Percentiles rank a stretch among this genome's conserved stretches.
phyloP scores from a whole-genome alignment of 2,888 invertebrate genomes.

The Lacanobia wlatinum region DNA sequence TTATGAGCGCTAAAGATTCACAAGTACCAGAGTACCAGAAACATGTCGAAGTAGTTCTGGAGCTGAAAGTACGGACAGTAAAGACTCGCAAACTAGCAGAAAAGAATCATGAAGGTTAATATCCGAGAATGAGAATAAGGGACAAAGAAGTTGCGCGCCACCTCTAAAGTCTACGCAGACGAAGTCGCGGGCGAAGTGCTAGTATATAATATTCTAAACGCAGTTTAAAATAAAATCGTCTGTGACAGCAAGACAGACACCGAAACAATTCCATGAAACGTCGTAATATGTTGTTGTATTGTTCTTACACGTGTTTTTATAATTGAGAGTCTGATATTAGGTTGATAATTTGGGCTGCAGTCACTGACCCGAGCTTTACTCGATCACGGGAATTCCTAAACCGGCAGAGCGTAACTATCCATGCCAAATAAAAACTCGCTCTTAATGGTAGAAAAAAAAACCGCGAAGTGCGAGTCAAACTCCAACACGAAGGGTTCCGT shows the following conservation, averaged over 20 bases:
- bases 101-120: too few species aligned
- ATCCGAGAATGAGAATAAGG: too few species aligned
- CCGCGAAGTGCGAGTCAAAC: conserved; percentile 38
- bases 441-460: conserved; percentile 67
- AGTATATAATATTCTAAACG: too few species aligned
- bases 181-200: too few species aligned
- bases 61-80: too few species aligned
- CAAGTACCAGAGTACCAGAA: too few species aligned
- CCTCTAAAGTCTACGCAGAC: too few species aligned
- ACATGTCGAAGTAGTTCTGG: too few species aligned
- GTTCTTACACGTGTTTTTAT: conserved; percentile 7
- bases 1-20: too few species aligned
- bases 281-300: neutral
- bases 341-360: conserved; percentile 67
- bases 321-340: conserved; percentile 48
- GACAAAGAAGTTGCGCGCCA: too few species aligned
- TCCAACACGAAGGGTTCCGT: too few species aligned
- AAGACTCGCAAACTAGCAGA: too few species aligned
- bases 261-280: neutral
- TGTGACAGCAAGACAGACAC: neutral
- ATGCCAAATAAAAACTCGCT: conserved; percentile 64
- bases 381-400: conserved; percentile 76
- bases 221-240: neutral
- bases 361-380: conserved; percentile 75
- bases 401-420: conserved; percentile 73